A percentile compares a stretch with the other conserved stretches of the same genome.
Evolutionary conservation across 2,797 vertebrate species (phyloP).

Genomic region (Malurus leucopterus): DNA sequence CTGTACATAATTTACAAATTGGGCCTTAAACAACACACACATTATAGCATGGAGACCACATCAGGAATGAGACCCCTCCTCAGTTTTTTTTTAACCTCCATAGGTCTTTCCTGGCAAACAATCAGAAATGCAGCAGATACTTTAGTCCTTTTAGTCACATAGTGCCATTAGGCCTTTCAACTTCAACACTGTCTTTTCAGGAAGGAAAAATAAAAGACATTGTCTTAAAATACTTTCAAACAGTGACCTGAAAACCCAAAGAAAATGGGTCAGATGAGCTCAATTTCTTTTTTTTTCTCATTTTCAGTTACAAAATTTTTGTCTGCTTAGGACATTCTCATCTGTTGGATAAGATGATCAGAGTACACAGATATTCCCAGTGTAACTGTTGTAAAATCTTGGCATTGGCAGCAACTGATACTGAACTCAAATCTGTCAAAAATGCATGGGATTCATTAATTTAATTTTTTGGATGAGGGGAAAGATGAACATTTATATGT

Average conservation of each 20-base stretch:
- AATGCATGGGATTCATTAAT: not conserved
- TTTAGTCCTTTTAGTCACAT: not conserved
- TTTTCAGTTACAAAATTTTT: not conserved
- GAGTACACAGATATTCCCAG: not conserved
- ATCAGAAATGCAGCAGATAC: not conserved
- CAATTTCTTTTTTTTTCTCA: not conserved
- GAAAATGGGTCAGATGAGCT: not conserved
- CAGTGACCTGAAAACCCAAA: not conserved
- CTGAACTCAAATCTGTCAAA: not conserved
- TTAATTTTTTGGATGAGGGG: not conserved
- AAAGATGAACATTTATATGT: not conserved
- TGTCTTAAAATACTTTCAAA: not conserved
- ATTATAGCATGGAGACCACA: not conserved
- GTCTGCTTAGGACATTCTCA: not conserved
- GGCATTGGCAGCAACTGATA: not conserved
- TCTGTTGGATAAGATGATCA: not conserved
- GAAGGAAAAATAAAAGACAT: not conserved
- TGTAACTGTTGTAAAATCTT: not conserved
- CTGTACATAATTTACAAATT: not conserved
- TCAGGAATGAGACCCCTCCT: not conserved
- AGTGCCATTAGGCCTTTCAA: not conserved
- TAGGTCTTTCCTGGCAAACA: not conserved
- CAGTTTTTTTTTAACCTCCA: not conserved
- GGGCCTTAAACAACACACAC: not conserved
- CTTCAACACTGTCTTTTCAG: not conserved